Conservation (phyloP, 2,113 vertebrate species). For the Cinclus mexicanus region DNA sequence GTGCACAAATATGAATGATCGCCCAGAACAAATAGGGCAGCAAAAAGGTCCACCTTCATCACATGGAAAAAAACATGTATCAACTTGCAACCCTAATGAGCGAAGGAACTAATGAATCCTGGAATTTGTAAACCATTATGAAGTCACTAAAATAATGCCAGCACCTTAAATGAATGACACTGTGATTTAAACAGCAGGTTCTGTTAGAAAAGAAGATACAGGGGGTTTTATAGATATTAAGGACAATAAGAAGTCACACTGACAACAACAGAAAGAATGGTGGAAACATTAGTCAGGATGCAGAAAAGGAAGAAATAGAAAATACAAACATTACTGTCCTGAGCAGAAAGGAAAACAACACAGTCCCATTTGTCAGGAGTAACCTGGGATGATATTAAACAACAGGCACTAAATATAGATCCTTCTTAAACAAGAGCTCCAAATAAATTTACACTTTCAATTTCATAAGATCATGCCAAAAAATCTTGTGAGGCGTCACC, state of each 20-base stretch:
- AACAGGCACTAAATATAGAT: background rate
- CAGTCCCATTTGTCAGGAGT: background rate
- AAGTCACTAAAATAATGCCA: background rate
- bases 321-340: background rate
- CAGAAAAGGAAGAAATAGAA: background rate
- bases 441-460: background rate
- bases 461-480: background rate
- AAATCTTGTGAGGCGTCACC: background rate
- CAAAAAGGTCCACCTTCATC: background rate
- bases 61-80: background rate
- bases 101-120: background rate
- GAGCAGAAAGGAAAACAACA: background rate
- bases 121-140: background rate
- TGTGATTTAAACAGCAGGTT: background rate
- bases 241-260: background rate
- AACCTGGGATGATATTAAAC: background rate
- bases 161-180: background rate
- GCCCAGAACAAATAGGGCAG: background rate
- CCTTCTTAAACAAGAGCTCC: background rate
- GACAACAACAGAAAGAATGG: background rate
- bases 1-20: background rate
- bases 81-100: background rate
- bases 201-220: background rate
- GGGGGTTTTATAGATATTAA: fast-evolving
- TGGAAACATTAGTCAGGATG: background rate